phyloP scores from a whole-genome alignment of 1,140 invertebrate species.

The Caenorhabditis briggsae region DNA sequence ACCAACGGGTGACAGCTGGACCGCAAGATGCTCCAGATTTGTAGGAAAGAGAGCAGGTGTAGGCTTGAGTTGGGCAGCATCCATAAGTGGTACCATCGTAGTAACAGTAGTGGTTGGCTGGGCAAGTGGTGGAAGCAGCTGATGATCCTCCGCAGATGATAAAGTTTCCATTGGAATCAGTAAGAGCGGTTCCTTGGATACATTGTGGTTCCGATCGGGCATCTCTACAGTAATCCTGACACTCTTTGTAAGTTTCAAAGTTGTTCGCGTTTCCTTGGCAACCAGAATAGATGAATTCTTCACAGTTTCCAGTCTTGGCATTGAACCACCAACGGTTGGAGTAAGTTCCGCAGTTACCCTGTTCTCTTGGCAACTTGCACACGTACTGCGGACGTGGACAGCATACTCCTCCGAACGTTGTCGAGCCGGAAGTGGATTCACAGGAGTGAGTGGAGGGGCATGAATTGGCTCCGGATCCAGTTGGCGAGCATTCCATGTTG shows the following conservation, averaged over 20 bases:
- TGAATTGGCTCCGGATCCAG: constrained; percentile 74
- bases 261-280: constrained; percentile 73
- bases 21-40: constrained; percentile 76
- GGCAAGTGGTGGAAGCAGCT: constrained; percentile 76
- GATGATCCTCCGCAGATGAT: constrained; percentile 76
- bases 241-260: constrained; percentile 77
- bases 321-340: constrained; percentile 78
- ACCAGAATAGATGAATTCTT: constrained; percentile 78
- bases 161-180: constrained; percentile 77
- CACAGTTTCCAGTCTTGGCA: constrained; percentile 77
- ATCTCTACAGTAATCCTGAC: constrained; percentile 77
- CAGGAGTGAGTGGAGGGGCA: constrained; percentile 76
- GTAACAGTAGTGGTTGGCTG: constrained; percentile 78
- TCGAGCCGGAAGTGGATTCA: constrained; percentile 75
- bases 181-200: constrained; percentile 76
- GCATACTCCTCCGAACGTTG: constrained; percentile 71
- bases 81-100: constrained; percentile 78
- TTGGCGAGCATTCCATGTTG: constrained; percentile 78
- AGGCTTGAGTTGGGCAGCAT: constrained; percentile 77
- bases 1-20: constrained; percentile 75
- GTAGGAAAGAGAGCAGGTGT: constrained; percentile 76
- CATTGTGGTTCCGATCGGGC: constrained; percentile 76
- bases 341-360: constrained; percentile 77
- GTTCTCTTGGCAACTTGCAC: constrained; percentile 76
- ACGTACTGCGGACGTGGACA: constrained; percentile 77